Evolutionary conservation across 2,888 invertebrate species (phyloP), one percentile per base, ranked within the genome.

Genomic region (Colostygia pectinataria): DNA sequence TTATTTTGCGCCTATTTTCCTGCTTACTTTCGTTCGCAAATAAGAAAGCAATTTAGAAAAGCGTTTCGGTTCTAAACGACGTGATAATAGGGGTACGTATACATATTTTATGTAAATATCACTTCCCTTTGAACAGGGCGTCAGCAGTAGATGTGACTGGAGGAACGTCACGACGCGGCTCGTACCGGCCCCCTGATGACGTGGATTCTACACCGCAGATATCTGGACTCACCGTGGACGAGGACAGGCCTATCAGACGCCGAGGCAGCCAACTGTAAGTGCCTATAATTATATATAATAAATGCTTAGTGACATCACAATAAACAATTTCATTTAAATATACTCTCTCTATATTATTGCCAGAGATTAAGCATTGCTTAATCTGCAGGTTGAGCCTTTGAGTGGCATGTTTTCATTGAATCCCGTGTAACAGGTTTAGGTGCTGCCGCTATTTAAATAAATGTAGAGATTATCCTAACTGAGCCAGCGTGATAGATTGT

Each of bases 211-310:
- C 93, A 83, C 52, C 91, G 72, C 74, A 91, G 77, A 77, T 92
- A 75, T 60, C 91, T 77, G 91, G 93, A 2, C 91, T 93, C 34
- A 91, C 92, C 13, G 92, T 93, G n/a, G 94, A 94, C 51, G 95
- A 94, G 53, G 96, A 95, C 50, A 85, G 96, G 51, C 93, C 95
- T 20, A 92, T 93, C 59, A 91, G 96, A 55, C 92, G 97, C 66
- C 92, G 96, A 44, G 96, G 95, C 55, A 96, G 96, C 31, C 96
- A 96, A 77, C 83, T 96, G 96, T 97, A 83, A 94, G 95, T 93
- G 27, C 3, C 34, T 3, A n/a, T n/a, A n/a, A n/a, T n/a, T n/a
- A n/a, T n/a, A n/a, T n/a, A n/a, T n/a, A n/a, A n/a, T n/a, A n/a
- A n/a, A n/a, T n/a, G n/a, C n/a, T n/a, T n/a, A n/a, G n/a, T n/a